A percentile compares a stretch with the other conserved stretches of the same genome.
Evolutionary conservation across 2,888 invertebrate genomes (phyloP).

Genomic region (Ormyrus rosae): DNA sequence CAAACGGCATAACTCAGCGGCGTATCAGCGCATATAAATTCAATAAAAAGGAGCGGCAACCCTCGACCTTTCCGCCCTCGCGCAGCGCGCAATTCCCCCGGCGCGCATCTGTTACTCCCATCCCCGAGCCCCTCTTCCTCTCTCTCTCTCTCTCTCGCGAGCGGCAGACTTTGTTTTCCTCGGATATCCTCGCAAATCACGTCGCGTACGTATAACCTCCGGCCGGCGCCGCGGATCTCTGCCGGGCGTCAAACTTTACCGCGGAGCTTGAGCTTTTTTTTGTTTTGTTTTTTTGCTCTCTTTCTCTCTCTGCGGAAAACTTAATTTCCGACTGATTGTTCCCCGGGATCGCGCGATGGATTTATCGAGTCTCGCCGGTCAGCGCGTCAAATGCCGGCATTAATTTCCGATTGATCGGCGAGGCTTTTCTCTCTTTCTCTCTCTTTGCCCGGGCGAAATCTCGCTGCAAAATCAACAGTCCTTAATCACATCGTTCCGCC

Average conservation of each 20-base stretch:
- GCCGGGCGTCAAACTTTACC: no score
- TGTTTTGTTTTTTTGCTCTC: no score
- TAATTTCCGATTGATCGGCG: not conserved
- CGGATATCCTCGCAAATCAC: slow-evolving; percentile 27
- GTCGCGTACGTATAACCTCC: slow-evolving; percentile 1
- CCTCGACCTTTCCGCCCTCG: not conserved
- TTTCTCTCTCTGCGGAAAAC: slow-evolving; percentile 1
- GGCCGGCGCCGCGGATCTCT: not conserved
- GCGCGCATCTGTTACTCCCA: slow-evolving; percentile 45
- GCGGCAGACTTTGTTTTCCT: slow-evolving; percentile 8
- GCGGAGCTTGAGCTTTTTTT: no score
- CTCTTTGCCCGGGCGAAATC: slow-evolving; percentile 13
- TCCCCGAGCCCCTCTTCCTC: not conserved
- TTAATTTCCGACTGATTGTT: no score
- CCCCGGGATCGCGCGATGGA: no score
- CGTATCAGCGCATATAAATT: slow-evolving; percentile 52
- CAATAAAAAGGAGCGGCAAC: slow-evolving; percentile 47
- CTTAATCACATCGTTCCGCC: slow-evolving; percentile 41
- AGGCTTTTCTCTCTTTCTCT: not conserved
- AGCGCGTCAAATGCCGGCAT: no score
- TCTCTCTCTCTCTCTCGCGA: not conserved
- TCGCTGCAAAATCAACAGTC: slow-evolving; percentile 44
- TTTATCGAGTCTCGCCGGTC: no score
- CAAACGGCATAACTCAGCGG: slow-evolving; percentile 42
- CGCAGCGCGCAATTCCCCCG: slow-evolving; percentile 31